Evolutionary conservation across 1,140 invertebrate genomes (phyloP).

Genomic region (Phymorhynchus buccinoides): DNA sequence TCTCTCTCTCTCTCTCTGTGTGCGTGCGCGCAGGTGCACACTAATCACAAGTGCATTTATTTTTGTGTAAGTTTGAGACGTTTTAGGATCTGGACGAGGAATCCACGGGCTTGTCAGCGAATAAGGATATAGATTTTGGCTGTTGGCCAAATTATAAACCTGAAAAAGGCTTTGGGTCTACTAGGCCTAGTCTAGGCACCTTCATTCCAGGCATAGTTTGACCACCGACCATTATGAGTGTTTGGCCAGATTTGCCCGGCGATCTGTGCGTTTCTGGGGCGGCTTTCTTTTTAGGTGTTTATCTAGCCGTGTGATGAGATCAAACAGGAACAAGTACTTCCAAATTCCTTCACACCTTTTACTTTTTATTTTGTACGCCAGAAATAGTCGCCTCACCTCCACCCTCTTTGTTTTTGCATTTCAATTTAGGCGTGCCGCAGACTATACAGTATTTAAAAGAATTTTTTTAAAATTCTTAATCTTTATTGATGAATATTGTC

Average conservation of each 20-base stretch:
- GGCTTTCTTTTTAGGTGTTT: slow-evolving; percentile 8
- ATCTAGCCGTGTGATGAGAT: not conserved
- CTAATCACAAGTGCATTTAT: too few relatives aligned
- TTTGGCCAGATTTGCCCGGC: not conserved
- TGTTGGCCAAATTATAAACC: not conserved
- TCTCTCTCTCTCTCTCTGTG: not conserved
- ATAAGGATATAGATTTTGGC: not conserved
- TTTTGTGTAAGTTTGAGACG: too few relatives aligned
- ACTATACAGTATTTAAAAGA: too few relatives aligned
- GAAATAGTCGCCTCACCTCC: too few relatives aligned
- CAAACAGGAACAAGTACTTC: not conserved
- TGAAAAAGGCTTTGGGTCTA: slow-evolving; percentile 9
- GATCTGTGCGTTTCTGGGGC: not conserved
- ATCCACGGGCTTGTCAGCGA: not conserved
- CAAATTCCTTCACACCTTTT: not conserved
- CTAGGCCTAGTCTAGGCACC: too few relatives aligned
- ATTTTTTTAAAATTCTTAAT: too few relatives aligned
- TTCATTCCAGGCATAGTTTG: slow-evolving; percentile 18
- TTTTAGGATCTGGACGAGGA: not conserved
- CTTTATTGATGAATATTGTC: too few relatives aligned
- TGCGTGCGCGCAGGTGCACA: too few relatives aligned
- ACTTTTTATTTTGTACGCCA: not conserved
- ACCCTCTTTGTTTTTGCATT: too few relatives aligned
- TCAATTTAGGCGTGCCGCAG: too few relatives aligned
- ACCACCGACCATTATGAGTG: slow-evolving; percentile 14